Percentiles rank a stretch among this genome's conserved stretches.
phyloP scores from a whole-genome alignment of 2,113 vertebrate species.

The Cricetomys ansorgei region DNA sequence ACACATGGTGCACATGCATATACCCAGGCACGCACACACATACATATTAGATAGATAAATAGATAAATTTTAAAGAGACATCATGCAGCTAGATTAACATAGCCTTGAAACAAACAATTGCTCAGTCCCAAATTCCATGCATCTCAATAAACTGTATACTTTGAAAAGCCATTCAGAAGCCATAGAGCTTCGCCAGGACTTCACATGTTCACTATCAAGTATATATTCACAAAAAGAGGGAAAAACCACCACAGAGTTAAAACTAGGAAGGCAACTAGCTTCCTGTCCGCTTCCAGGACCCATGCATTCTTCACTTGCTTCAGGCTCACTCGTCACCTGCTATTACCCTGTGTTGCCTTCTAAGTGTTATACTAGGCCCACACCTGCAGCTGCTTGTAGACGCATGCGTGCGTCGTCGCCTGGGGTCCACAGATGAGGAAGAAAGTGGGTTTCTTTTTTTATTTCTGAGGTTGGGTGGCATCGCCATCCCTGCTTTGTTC shows the following conservation, averaged over 20 bases:
- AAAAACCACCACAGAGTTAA: not conserved
- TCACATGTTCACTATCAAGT: not conserved
- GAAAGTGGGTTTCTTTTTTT: not conserved
- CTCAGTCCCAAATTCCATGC: not conserved
- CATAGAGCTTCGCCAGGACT: not conserved
- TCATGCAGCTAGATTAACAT: not conserved
- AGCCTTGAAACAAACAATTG: not conserved
- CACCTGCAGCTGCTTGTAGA: no score
- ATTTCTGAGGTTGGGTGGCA: not conserved
- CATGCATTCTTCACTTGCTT: no score
- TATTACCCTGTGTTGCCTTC: not conserved
- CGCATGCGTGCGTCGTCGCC: no score
- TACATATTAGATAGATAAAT: not conserved
- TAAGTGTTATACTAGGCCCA: not conserved
- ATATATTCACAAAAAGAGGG: not conserved
- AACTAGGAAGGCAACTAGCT: not conserved
- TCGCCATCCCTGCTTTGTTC: not conserved
- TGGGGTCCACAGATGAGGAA: not conserved
- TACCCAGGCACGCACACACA: not conserved
- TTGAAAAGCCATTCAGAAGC: not conserved
- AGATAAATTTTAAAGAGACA: not conserved
- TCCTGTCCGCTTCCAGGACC: not conserved
- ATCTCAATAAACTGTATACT: not conserved
- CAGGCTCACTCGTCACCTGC: not conserved
- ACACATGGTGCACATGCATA: not conserved